phyloP scores from a whole-genome alignment of 2,113 vertebrate genomes.

The Crotalus tigris region DNA sequence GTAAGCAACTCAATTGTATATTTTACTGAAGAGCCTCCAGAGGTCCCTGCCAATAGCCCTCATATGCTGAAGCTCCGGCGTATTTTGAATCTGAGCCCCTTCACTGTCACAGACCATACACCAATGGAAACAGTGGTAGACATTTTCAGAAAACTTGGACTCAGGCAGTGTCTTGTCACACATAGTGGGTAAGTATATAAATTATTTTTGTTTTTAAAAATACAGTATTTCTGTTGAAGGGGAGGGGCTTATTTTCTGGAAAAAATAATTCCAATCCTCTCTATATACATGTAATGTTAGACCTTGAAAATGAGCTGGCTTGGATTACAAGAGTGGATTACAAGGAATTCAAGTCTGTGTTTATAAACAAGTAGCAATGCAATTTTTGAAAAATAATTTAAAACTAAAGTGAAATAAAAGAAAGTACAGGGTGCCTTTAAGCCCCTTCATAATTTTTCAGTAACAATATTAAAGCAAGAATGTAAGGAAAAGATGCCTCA shows the following conservation, averaged over 20 bases:
- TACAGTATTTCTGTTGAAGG: background rate
- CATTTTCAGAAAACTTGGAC: slow-evolving; percentile 95
- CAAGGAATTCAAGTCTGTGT: background rate
- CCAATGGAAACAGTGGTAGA: slow-evolving; percentile 99
- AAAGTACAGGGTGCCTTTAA: background rate
- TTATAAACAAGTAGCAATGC: background rate
- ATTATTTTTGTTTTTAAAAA: background rate
- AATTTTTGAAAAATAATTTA: background rate
- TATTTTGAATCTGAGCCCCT: slow-evolving; percentile 96
- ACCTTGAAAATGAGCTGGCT: background rate
- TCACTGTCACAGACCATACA: slow-evolving; percentile 98
- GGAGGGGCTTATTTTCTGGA: background rate
- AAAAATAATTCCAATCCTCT: background rate
- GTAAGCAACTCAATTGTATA: slow-evolving; percentile 96
- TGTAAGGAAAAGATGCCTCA: background rate
- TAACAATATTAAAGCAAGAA: background rate
- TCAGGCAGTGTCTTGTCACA: slow-evolving; percentile 95
- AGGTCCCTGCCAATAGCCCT: slow-evolving; percentile 85
- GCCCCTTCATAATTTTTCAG: background rate
- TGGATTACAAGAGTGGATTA: background rate
- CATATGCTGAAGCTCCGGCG: slow-evolving; percentile 90
- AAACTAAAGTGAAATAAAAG: background rate
- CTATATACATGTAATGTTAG: background rate
- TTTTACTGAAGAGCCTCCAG: slow-evolving; percentile 92
- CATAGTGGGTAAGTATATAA: slow-evolving; percentile 85